These are phyloP conservation scores for Hormiphora californensis DNA, from an alignment of 37 sponge, comb jelly and placozoan species.

Conservation along the genomic window DNA sequence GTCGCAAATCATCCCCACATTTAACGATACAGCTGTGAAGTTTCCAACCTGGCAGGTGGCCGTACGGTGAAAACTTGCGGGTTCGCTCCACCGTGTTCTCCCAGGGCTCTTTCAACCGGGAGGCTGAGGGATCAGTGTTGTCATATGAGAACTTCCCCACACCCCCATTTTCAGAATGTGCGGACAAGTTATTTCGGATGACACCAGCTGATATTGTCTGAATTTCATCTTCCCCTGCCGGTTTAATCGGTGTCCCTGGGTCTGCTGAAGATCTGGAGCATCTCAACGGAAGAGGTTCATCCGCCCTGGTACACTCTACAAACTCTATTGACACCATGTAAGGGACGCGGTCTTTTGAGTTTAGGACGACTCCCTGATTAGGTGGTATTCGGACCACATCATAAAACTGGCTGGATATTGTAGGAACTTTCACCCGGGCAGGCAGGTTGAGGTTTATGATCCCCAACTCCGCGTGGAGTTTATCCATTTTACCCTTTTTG, in stretches of 20 bases:
- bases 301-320: conserved; percentile 53
- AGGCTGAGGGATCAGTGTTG: conserved; percentile 58
- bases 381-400: conserved; percentile 82
- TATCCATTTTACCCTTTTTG: conserved; percentile 20
- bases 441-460: conserved; percentile 92
- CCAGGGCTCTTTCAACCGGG: conserved; percentile 89
- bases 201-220: conserved; percentile 3
- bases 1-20: conserved; percentile 92
- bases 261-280: background rate
- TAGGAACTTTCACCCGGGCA: conserved; percentile 80
- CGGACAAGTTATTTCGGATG: background rate
- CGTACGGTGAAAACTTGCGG: conserved; percentile 75
- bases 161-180: conserved; percentile 11
- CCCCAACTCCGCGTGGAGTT: conserved; percentile 85
- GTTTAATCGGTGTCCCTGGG: background rate
- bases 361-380: conserved; percentile 82
- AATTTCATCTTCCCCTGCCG: background rate
- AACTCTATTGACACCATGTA: conserved; percentile 82
- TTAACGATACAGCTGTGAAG: conserved; percentile 84
- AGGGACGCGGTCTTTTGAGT: conserved; percentile 90
- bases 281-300: background rate
- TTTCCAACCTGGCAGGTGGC: conserved; percentile 87
- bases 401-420: conserved; percentile 56
- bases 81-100: conserved; percentile 74
- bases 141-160: conserved; percentile 2